Base-by-base conservation (phyloP, 2,888 invertebrate genomes). In the Drosophila quinaria region DNA sequence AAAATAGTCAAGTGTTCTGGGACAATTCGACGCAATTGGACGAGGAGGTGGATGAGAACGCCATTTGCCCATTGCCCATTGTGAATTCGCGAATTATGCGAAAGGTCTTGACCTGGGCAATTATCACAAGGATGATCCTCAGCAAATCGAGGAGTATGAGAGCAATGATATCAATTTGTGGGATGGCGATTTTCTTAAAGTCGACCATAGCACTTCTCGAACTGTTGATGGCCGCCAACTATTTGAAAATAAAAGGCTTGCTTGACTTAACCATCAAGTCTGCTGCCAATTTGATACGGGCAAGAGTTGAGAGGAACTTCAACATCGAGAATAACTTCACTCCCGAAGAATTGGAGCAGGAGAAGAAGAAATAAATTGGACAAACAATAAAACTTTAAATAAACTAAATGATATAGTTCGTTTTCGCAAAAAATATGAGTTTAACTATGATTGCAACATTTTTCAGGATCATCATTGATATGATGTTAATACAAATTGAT, bases 41-140 rank as follows among this genome's bases (percentile, higher is more conserved):
- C 61, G 87, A 88, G 89, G 89, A 88, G 44, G 89, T 80, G 5
- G 84, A 86, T 10, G 84, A 85, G 37, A 83, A 88, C 25, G 89
- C 84, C 1, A 71, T 81, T 41, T 84, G 88, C 4, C 84, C 89
- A 10, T 58, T 85, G 77, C 89, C 84, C 3, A 88, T 88, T 68
- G 89, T 85, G 0, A 88, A 88, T 39, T 85, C 84, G 13, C 86
- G 87, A 3, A 85, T 85, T 4, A 72, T 85, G 29, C 67, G 84
- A 5, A 85, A 88, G 33, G 84, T 85, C 2, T 61, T 85, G 8
- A 83, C 71, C 17, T 85, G 84, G 84, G 84, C 84, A 78, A 78
- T 4, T 86, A 80, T 35, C 84, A 88, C 41, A 85, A 88, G 64
- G 84, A 88, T 25, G 86, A 88, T 51, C 81, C 80, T 0, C 78